phyloP scores from a whole-genome alignment of 2,797 vertebrate species.

The Odontamblyopus lacepedii region DNA sequence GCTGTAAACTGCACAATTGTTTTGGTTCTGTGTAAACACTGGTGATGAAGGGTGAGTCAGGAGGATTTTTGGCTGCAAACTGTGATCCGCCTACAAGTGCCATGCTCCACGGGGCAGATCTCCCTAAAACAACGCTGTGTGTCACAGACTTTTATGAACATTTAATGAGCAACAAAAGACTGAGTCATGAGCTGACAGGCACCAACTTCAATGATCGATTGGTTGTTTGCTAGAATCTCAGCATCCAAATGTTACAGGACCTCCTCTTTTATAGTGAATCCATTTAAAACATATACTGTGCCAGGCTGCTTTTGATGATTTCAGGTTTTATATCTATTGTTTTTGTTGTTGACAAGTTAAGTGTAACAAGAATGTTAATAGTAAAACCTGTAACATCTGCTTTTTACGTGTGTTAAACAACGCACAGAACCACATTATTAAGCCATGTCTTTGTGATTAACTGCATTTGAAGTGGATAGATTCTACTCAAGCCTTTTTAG shows the following conservation, averaged over 20 bases:
- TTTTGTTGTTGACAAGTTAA: too few species aligned
- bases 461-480: constrained; percentile 43
- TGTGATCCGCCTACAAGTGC: constrained; percentile 52
- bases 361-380: too few species aligned
- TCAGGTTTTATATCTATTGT: constrained; percentile 37
- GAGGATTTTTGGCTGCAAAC: constrained; percentile 52
- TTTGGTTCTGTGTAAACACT: constrained; percentile 44
- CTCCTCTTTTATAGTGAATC: too few species aligned
- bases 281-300: background rate
- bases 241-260: background rate
- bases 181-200: constrained; percentile 24
- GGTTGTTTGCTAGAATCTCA: constrained; percentile 13
- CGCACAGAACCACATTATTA: constrained; percentile 48
- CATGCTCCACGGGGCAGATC: constrained; percentile 27
- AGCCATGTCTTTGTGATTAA: constrained; percentile 45
- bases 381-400: too few species aligned
- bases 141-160: constrained; percentile 16
- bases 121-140: constrained; percentile 36
- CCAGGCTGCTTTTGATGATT: constrained; percentile 14
- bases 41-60: constrained; percentile 54
- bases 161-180: constrained; percentile 25
- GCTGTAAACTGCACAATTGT: constrained; percentile 32
- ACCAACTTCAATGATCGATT: constrained; percentile 9
- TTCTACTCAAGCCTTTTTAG: constrained; percentile 34
- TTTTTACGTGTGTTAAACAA: constrained; percentile 29